These are phyloP conservation scores for Xanthorhoe spadicearia DNA, from an alignment of 2,888 invertebrate species.

Conservation along the genomic window DNA sequence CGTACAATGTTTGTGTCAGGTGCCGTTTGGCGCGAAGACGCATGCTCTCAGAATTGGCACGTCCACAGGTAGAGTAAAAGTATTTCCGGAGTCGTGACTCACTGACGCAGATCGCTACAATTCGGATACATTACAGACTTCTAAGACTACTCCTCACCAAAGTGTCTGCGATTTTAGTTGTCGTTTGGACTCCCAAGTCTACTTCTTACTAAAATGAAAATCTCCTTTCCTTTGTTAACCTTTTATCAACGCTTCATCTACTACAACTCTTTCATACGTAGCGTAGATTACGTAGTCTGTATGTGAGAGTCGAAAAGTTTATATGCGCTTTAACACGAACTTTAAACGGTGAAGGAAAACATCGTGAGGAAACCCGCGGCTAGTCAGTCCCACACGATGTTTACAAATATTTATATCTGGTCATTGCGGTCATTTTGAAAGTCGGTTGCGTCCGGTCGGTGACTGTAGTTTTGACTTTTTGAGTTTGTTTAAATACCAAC, in stretches of 20 bases:
- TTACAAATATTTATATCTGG: background rate
- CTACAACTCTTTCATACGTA: too few species aligned
- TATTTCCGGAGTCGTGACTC: constrained; percentile 54
- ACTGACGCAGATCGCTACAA: constrained; percentile 50
- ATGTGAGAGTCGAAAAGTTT: too few species aligned
- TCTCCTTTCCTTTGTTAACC: background rate
- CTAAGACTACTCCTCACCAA: background rate
- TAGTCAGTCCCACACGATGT: too few species aligned
- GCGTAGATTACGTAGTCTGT: background rate
- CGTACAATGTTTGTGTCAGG: constrained; percentile 25
- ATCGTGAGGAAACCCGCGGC: too few species aligned
- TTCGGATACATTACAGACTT: constrained; percentile 17
- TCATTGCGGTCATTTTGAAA: background rate
- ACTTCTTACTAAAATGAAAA: background rate
- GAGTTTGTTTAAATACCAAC: background rate
- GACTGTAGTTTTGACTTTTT: background rate
- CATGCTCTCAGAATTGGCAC: constrained; percentile 50
- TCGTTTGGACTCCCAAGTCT: too few species aligned
- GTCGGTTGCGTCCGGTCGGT: background rate
- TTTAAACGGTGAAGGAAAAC: too few species aligned
- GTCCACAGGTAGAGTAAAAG: constrained; percentile 30
- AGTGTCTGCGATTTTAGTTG: background rate
- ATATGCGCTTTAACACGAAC: too few species aligned
- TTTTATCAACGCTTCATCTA: too few species aligned
- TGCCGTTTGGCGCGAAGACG: constrained; percentile 32